Base-by-base conservation (phyloP, 1,140 invertebrate genomes). In the Periplaneta americana region DNA sequence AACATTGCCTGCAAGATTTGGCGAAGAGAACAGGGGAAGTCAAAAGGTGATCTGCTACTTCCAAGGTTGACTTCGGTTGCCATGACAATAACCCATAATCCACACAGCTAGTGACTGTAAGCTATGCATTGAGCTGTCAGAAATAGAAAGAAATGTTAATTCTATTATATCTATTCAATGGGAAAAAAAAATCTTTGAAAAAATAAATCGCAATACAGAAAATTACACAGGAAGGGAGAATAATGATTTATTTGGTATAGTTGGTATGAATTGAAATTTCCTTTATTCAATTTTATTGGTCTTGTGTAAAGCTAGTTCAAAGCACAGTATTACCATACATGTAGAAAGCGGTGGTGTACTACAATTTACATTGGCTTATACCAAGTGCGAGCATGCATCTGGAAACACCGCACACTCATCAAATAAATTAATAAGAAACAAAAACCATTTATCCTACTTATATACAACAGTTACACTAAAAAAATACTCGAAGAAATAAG, bases 321-420 rank as follows among this genome's bases (percentile, higher is more conserved):
- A 77, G 75, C 75, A 77, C 31, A 77, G 33, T n/a, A 77, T 77
- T 77, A 28, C 31, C 75, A 77, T 34, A 77, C 75, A 76, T 76
- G 75, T 34, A 77, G 33, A 34, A 77, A 34, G 75, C 48, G 28
- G 28, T 28, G 13, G 48, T n/a, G 48, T 66, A 66, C 48, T 66
- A 66, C n/a, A 66, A 6, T 28, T 66, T 66, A 66, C n/a, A 28
- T 9, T 66, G 48, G 48, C 48, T 3, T 66, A 28, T 6, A 66
- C 48, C 4, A 9, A 66, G 22, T 66, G 48, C n/a, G 11, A n/a
- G 48, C 6, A 66, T 66, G n/a, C 4, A 66, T 66, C 11, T 66
- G 22, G 48, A n/a, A n/a, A n/a, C 48, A 66, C 22, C 13, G 22
- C n/a, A 66, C 48, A 66, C 48, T 66, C 48, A 28, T 66, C 48